Base-by-base conservation (phyloP, 2,797 vertebrate species). In the Peromyscus attwateri region DNA sequence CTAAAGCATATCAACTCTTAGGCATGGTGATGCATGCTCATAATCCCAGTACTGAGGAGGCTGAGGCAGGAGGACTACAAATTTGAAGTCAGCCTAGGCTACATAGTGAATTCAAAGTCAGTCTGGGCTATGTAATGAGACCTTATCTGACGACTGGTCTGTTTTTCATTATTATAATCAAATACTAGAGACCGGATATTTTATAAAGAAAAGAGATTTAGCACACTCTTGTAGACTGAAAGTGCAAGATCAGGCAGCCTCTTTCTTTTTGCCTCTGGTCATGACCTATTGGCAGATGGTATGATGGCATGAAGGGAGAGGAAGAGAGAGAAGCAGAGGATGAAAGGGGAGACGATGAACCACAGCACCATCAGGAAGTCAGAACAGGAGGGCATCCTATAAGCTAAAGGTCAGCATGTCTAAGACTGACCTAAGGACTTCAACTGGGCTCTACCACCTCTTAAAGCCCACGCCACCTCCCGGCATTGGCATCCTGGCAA, bases 381-480 rank as follows among this genome's bases (percentile, higher is more conserved):
- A 31, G 46, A n/a, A 55, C 60, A 68, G 34, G 40, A 6, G 2
- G 12, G 17, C 19, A 31, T 34, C 12, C 21, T n/a, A 6, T 8
- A 46, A 16, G n/a, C 29, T 31, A 27, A 79, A 52, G 14, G 19
- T 8, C 37, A 7, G 49, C 21, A 71, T n/a, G 62, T 11, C 23
- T 57, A 46, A 17, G 23, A 2, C 4, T 31, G 85, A 73, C 43
- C 34, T 13, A 25, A 73, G 52, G 57, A 75, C 27, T 27, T 17
- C 12, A 40, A 0, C 0, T 55, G 16, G 71, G 9, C 43, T 31
- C 21, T 7, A 5, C 0, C 13, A 13, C 29, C 37, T 29, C 29
- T n/a, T 34, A 57, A 31, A 14, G n/a, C 12, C 19, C 70, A 40
- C 0, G 3, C 34, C 25, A 37, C 76, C 52, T 79, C 29, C 16